phyloP scores from a whole-genome alignment of 2,113 vertebrate genomes.

The Entosphenus tridentatus region DNA sequence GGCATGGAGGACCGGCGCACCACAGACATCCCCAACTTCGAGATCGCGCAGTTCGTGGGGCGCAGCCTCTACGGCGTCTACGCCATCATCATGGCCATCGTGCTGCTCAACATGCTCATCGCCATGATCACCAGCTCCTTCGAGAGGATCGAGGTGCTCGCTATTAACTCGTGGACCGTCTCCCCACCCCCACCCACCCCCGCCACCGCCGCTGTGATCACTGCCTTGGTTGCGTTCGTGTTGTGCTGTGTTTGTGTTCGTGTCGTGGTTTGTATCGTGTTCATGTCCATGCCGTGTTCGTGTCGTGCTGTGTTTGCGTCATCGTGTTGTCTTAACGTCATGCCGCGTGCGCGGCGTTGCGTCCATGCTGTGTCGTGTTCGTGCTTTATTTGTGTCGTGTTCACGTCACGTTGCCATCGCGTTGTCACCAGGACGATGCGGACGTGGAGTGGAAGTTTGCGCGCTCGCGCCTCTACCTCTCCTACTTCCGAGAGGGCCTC shows the following conservation, averaged over 20 bases:
- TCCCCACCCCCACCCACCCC: background rate
- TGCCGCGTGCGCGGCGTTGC: background rate
- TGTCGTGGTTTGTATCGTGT: background rate
- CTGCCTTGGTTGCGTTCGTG: background rate
- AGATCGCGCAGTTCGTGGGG: slow-evolving; percentile 41
- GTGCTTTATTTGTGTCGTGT: background rate
- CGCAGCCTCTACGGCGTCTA: slow-evolving; percentile 48
- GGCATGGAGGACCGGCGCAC: slow-evolving; percentile 41
- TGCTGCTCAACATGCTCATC: slow-evolving; percentile 65
- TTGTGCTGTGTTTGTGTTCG: background rate
- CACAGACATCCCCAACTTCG: slow-evolving; percentile 44
- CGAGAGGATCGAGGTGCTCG: slow-evolving; percentile 54
- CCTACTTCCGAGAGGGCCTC: slow-evolving; percentile 54
- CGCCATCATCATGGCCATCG: slow-evolving; percentile 55
- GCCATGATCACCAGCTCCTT: slow-evolving; percentile 83
- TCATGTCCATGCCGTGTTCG: background rate
- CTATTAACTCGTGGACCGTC: background rate
- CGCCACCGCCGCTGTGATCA: background rate
- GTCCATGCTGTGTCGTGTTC: background rate
- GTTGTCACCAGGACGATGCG: slow-evolving; percentile 34
- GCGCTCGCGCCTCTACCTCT: slow-evolving; percentile 60
- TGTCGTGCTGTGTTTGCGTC: background rate
- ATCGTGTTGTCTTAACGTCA: background rate
- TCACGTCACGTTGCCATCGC: background rate
- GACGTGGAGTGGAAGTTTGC: slow-evolving; percentile 77